A percentile compares a stretch with the other conserved stretches of the same genome.
phyloP scores from a whole-genome alignment of 2,888 invertebrate genomes.

The Lepidocyrtoides sp. region DNA sequence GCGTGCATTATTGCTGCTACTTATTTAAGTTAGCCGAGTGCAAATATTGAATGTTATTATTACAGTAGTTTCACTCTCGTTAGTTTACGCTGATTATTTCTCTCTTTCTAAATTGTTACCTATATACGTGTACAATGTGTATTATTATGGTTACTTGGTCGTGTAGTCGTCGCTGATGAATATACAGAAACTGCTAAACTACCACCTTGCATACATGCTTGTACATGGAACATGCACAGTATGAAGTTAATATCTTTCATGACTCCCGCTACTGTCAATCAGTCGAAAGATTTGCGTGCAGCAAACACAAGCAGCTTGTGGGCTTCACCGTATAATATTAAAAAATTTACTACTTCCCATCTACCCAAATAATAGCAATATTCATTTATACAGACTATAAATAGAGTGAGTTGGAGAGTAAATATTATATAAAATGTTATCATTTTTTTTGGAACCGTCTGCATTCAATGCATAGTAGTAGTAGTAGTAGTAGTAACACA shows the following conservation, averaged over 20 bases:
- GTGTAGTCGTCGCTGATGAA: not conserved
- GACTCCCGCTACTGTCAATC: slow-evolving; percentile 70
- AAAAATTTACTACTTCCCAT: slow-evolving; percentile 15
- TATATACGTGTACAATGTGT: not conserved
- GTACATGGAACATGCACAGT: not conserved
- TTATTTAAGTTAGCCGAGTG: slow-evolving; percentile 30
- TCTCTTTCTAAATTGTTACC: not conserved
- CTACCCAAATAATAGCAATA: too few species aligned
- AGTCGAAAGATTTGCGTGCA: slow-evolving; percentile 71
- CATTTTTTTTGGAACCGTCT: too few species aligned
- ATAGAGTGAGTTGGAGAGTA: too few species aligned
- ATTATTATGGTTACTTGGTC: not conserved
- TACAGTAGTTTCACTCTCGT: slow-evolving; percentile 7
- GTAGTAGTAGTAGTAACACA: too few species aligned
- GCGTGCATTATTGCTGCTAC: slow-evolving; percentile 40
- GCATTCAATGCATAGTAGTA: too few species aligned
- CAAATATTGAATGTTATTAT: slow-evolving; percentile 36
- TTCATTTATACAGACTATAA: too few species aligned
- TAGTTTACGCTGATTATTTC: slow-evolving; percentile 1
- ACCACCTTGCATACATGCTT: not conserved
- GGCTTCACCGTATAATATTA: slow-evolving; percentile 15
- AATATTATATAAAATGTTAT: too few species aligned
- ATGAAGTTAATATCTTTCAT: slow-evolving; percentile 42
- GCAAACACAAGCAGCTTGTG: slow-evolving; percentile 9
- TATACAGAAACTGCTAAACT: not conserved